Conservation (phyloP, 2,113 vertebrate species). For the Epinephelus lanceolatus region DNA sequence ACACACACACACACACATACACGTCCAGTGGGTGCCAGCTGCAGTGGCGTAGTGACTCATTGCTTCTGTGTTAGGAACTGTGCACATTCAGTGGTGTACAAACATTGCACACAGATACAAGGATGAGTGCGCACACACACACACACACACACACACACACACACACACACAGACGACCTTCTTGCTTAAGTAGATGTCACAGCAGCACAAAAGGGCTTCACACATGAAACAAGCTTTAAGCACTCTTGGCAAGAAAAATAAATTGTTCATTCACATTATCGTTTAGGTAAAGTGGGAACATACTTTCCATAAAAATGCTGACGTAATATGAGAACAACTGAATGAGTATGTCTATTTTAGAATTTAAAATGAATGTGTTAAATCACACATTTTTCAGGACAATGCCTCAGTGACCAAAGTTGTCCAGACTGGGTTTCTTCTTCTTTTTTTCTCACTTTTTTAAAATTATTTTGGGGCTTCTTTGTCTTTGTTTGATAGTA, state of each 20-base stretch:
- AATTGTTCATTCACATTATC: neutral
- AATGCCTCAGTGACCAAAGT: neutral
- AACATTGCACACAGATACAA: constrained; percentile 1
- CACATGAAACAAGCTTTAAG: neutral
- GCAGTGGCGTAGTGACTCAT: constrained; percentile 45
- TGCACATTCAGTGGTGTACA: constrained; percentile 18
- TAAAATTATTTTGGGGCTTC: neutral
- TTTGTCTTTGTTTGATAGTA: neutral
- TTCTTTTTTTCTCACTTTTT: neutral
- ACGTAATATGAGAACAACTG: neutral
- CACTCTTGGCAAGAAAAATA: neutral
- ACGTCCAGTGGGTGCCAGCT: neutral
- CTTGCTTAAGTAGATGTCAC: neutral
- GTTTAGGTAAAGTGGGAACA: neutral
- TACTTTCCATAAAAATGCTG: neutral
- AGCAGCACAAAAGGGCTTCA: neutral
- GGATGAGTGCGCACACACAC: neutral
- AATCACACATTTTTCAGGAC: neutral
- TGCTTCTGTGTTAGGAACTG: constrained; percentile 30
- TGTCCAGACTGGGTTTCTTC: neutral
- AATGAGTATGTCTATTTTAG: neutral
- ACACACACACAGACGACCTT: neutral
- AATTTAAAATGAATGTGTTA: neutral
- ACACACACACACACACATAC: constrained; percentile 10
- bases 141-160: neutral